Base-by-base conservation (phyloP, 1,140 invertebrate species). In the Ganaspis sp. region DNA sequence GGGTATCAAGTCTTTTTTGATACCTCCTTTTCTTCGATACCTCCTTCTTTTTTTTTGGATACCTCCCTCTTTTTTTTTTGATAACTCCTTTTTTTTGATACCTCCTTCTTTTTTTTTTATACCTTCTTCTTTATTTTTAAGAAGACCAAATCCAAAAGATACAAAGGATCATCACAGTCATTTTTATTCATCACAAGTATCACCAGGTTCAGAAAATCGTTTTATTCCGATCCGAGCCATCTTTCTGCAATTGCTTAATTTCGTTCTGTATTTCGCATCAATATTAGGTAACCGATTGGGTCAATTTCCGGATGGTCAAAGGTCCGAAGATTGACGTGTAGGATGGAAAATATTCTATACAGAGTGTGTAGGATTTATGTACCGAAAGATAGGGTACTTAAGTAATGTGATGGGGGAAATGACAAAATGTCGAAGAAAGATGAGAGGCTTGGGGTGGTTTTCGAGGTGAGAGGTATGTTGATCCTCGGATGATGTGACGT, bases 401-500 rank as follows among this genome's bases (percentile, higher is more conserved):
- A 81, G 77, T 58, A 79, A 78, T 78, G 75, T 29, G 42, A 77
- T 80, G 76, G 80, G 79, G 77, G 77, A 75, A 76, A 70, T 79
- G 73, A 54, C 64, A 78, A 75, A 76, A 70, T 79, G 73, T 69
- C 64, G 70, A 76, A 80, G 72, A 80, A 77, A 26, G 75, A 64
- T 38, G 76, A 76, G 76, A 70, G 71, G 76, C 15, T 74, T 64
- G 45, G 77, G 81, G 75, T 71, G 81, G 79, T 83, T 85, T 82
- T 79, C 79, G 77, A 83, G 81, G 77, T 82, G 80, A 85, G 80
- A 80, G 76, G 80, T 79, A 75, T 69, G 84, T 81, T 88, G 89
- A 90, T 90, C 88, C 88, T 85, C 74, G 76, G 77, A 84, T 90
- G 86, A 91, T 89, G 83, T 84, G 86, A 85, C 83, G 82, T 76